These are phyloP conservation scores for Calyptommatus sinebrachiatus DNA, from an alignment of 2,113 vertebrate genomes.

Conservation along the genomic window DNA sequence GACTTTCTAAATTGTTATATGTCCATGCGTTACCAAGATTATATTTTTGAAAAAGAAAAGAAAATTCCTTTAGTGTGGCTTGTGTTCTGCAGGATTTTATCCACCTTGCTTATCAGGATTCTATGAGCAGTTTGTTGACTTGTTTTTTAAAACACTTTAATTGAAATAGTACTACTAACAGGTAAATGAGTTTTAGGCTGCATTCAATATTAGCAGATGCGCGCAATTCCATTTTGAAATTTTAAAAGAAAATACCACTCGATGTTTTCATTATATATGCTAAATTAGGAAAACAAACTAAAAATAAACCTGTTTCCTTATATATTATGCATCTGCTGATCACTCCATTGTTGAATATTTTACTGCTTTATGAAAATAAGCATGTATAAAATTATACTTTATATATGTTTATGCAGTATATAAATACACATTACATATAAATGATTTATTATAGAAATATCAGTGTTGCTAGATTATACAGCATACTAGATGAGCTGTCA, in stretches of 20 bases:
- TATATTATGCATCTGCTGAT: conserved; percentile 25
- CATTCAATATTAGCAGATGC: neutral
- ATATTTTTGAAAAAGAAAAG: neutral
- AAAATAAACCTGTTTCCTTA: conserved; percentile 38
- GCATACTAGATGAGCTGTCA: conserved; percentile 66
- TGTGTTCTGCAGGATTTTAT: neutral
- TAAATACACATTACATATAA: conserved; percentile 63
- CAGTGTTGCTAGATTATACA: conserved; percentile 67
- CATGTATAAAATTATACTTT: conserved; percentile 47
- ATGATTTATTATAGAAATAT: conserved; percentile 70
- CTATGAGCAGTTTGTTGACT: neutral
- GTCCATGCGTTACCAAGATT: no score
- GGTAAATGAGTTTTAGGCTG: conserved; percentile 2
- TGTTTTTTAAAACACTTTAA: neutral
- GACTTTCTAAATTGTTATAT: neutral
- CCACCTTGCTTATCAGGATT: neutral
- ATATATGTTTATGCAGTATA: conserved; percentile 50
- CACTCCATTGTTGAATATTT: conserved; percentile 55
- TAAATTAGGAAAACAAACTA: conserved; percentile 44
- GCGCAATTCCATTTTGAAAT: neutral
- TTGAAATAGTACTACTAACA: neutral
- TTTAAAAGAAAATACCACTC: conserved; percentile 22
- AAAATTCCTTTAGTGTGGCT: neutral
- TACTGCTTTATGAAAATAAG: conserved; percentile 45
- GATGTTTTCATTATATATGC: conserved; percentile 2